phyloP scores from a whole-genome alignment of 2,888 invertebrate genomes.

The Cryptocephalus primarius region DNA sequence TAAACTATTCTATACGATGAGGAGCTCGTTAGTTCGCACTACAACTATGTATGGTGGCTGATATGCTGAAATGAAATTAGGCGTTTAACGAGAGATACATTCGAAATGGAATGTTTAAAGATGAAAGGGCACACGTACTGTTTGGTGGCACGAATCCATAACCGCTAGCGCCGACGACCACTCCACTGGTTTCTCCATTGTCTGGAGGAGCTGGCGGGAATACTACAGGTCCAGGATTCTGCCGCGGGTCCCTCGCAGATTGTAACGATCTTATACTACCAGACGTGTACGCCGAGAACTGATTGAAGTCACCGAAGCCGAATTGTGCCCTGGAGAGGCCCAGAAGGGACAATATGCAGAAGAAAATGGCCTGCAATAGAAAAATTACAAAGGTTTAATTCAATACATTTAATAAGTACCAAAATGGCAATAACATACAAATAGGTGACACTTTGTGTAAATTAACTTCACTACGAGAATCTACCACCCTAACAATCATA shows the following conservation, averaged over 20 bases:
- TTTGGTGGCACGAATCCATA: conserved; percentile 76
- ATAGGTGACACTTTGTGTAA: too few relatives aligned
- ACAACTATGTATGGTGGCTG: too few relatives aligned
- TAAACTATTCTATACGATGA: too few relatives aligned
- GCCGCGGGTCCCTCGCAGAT: conserved; percentile 46
- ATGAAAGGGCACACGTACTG: conserved; percentile 22
- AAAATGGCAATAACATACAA: too few relatives aligned
- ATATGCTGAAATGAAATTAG: too few relatives aligned
- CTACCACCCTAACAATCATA: too few relatives aligned
- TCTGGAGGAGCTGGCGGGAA: conserved; percentile 64
- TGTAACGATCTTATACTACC: conserved; percentile 22
- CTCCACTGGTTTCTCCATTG: conserved; percentile 60
- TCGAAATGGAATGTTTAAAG: background rate
- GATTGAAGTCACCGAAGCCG: conserved; percentile 32
- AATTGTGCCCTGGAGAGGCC: conserved; percentile 33
- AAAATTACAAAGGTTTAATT: background rate
- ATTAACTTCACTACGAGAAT: too few relatives aligned
- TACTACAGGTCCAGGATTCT: conserved; percentile 66
- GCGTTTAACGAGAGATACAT: too few relatives aligned
- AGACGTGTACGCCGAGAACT: conserved; percentile 23
- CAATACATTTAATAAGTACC: too few relatives aligned
- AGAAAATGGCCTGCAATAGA: conserved; percentile 15
- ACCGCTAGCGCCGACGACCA: conserved; percentile 72
- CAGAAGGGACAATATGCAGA: conserved; percentile 21
- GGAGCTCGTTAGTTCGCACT: too few relatives aligned